Evolutionary conservation across 1,140 invertebrate genomes (phyloP), one percentile per base, ranked within the genome.

Genomic region (Meloidogyne exigua): DNA sequence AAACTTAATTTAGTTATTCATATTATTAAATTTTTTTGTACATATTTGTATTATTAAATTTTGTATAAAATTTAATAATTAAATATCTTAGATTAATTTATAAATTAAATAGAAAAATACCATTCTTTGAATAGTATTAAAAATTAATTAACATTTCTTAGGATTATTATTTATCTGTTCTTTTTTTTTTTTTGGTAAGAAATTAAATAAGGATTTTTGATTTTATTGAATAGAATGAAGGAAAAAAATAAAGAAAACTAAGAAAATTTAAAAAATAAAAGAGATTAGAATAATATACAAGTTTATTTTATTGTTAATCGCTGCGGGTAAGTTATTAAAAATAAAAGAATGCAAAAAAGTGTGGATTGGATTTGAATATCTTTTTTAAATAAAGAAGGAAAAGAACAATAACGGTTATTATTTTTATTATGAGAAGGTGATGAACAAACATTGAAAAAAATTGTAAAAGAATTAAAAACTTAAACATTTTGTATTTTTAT

Each of bases 291-390:
- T 49, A 49, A 49, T n/a, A 9, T 32, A 32, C 28, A n/a, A n/a
- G 49, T 57, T 39, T n/a, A 57, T 9, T n/a, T 57, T 57, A 57
- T 57, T 57, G 49, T 57, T n/a, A 21, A 39, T 2, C 32, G 10
- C 68, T 39, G 23, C 32, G 18, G 36, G 66, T 69, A 39, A 5
- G 44, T 70, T 39, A 39, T 39, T 39, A 39, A 39, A n/a, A 39
- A 39, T 39, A 39, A 39, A 39, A 10, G 9, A 39, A 3, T 4
- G 10, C 15, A 70, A 70, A 42, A 70, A 70, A 44, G 42, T 13
- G 32, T 70, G 26, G 66, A 28, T 67, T 67, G 26, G 66, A 67
- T 18, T 67, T 39, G 13, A 67, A 67, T 67, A 32, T 67, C 36
- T 32, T 32, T 21, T 10, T 21, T 21, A 7, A 10, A 57, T n/a